Evolutionary conservation across 2,113 vertebrate genomes (phyloP), one percentile per base, ranked within the genome.

Genomic region (Crotalus tigris): DNA sequence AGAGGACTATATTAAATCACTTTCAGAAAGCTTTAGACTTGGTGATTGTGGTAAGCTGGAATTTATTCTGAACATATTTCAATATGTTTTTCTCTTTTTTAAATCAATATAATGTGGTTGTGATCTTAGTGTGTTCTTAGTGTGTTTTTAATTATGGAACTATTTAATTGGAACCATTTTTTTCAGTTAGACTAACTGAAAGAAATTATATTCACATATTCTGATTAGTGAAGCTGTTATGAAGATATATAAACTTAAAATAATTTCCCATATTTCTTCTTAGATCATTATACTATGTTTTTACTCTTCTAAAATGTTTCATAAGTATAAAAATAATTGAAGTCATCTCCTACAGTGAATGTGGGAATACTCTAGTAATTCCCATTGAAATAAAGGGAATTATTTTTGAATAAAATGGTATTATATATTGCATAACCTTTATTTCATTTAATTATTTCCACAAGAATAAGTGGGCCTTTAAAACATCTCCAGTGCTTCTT

Each of bases 11-110:
- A 95, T 99, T 92, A 98, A 97, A 49, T 95, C 97, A 0, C 98
- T 99, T 81, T 98, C 98, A 49, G 97, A 95, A 93, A 98, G 98
- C 96, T 99, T 99, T 95, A 97, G 95, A 88, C 96, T 99, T n/a
- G 98, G 99, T 44, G 98, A 99, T 59, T 99, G 98, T 94, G 98
- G 99, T 99, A 95, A 98, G 98, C 58, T 61, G 33, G n/a, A 85
- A 10, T 86, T 94, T 75, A 39, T 94, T 95, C 95, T 92, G 57
- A 49, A 93, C 57, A 3, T 85, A 4, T 95, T 96, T 94, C 69
- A 94, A 1, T 75, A 93, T 92, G 10, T 55, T 91, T 87, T 69
- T 11, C 44, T 24, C 19, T 3, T 85, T 15, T 91, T 92, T 92
- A 93, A 95, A 94, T 92, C 89, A 93, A 33, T 90, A 58, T 85